Evolutionary conservation across 1,140 invertebrate genomes (phyloP).

Genomic region (Chymomyza costata): DNA sequence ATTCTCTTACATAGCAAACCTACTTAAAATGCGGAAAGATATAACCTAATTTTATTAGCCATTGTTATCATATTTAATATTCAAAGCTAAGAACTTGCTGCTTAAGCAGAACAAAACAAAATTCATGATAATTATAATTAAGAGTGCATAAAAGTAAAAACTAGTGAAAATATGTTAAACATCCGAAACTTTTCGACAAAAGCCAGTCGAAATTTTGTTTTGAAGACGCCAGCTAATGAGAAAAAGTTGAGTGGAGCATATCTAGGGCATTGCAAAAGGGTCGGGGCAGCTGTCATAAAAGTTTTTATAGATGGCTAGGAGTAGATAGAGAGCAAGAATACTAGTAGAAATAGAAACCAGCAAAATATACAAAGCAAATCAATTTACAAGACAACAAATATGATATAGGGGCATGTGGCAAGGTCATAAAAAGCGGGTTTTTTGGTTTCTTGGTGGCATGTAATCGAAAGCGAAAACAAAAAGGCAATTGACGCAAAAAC

Average conservation of each 20-base stretch:
- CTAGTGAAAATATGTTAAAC: conserved; percentile 15
- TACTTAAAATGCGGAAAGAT: conserved; percentile 28
- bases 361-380: conserved; percentile 25
- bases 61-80: no score
- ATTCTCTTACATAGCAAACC: no score
- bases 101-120: conserved; percentile 18
- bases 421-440: no score
- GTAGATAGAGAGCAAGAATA: not conserved
- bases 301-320: conserved; percentile 1
- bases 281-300: not conserved
- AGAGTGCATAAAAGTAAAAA: conserved; percentile 26
- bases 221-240: conserved; percentile 41
- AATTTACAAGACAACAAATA: no score
- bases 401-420: no score
- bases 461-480: conserved; percentile 14
- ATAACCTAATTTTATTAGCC: no score
- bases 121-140: conserved; percentile 29
- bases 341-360: no score
- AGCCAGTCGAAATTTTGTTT: conserved; percentile 31
- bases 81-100: no score
- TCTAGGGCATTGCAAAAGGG: no score
- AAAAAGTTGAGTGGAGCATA: conserved; percentile 15
- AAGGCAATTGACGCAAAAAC: conserved; percentile 47
- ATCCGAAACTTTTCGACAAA: not conserved
- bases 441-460: conserved; percentile 13